These are phyloP conservation scores for Leptopilina clavipes DNA, from an alignment of 1,140 invertebrate species.

Conservation along the genomic window DNA sequence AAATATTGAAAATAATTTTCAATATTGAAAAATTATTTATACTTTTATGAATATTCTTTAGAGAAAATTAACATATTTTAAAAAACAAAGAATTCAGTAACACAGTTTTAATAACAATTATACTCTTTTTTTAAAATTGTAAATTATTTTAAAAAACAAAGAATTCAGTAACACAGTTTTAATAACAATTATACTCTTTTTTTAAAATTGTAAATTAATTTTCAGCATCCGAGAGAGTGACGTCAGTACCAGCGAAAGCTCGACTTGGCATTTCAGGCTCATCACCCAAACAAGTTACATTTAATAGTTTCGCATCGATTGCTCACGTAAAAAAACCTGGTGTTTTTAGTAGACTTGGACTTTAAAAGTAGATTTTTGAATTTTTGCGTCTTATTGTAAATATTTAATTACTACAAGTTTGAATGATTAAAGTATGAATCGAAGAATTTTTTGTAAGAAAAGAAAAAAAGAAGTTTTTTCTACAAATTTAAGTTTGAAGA, in stretches of 20 bases:
- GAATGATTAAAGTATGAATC: not conserved
- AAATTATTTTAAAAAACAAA: too few species aligned
- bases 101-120: too few species aligned
- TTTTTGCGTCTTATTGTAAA: slow-evolving; percentile 28
- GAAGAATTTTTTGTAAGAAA: slow-evolving; percentile 7
- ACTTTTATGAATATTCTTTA: too few species aligned
- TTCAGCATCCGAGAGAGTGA: slow-evolving; percentile 67
- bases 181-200: too few species aligned
- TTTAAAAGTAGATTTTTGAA: slow-evolving; percentile 54
- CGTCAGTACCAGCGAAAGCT: slow-evolving; percentile 68
- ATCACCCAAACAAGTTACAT: slow-evolving; percentile 71
- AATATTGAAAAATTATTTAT: too few species aligned
- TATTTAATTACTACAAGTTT: slow-evolving; percentile 32
- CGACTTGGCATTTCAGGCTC: slow-evolving; percentile 57
- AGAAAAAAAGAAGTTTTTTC: not conserved
- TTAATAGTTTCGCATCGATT: slow-evolving; percentile 66
- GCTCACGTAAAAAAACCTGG: slow-evolving; percentile 64
- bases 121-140: slow-evolving; percentile 6
- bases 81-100: too few species aligned
- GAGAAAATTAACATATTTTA: too few species aligned
- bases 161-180: too few species aligned
- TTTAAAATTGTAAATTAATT: slow-evolving; percentile 34
- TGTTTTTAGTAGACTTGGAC: slow-evolving; percentile 71
- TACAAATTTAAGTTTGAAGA: not conserved
- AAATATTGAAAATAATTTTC: too few species aligned